Evolutionary conservation across 2,888 invertebrate species (phyloP), one percentile per base, ranked within the genome.

Genomic region (Lasioglossum figueresi): DNA sequence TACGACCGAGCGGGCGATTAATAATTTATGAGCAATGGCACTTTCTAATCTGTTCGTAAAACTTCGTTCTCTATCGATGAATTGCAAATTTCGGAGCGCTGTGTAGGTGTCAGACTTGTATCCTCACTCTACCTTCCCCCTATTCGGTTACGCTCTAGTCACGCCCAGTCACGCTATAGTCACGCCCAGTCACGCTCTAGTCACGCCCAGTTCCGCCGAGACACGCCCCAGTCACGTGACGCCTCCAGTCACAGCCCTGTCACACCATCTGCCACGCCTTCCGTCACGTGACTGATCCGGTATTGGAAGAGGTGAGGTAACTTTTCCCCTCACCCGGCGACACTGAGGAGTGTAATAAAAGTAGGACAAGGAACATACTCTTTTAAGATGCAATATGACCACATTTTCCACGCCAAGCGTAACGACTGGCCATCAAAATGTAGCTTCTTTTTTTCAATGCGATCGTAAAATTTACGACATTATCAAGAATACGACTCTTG

Each of bases 401-500:
- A n/a, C 40, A n/a, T 40, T 70, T n/a, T 40, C 40, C 40, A 0
- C 14, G 40, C 4, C 48, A 5, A 27, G n/a, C 14, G 2, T 70
- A 40, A 70, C 40, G 23, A 12, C n/a, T 12, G 1, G n/a, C 40
- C n/a, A 40, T 70, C 70, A 40, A 70, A 70, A n/a, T 40, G 40
- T 14, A 12, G 40, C n/a, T 40, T 70, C 40, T 40, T 40, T 70
- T 66, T 37, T 70, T 70, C n/a, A 70, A 70, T 14, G 70, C 0
- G 40, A 40, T 70, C 70, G 12, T 70, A 70, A 70, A 40, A 37
- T 70, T n/a, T 70, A 70, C 70, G 70, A 40, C n/a, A 40, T 40
- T n/a, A 5, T 40, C 14, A n/a, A 40, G 37, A 23, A n/a, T 68
- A 70, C 40, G 40, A 40, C 14, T 37, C 70, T n/a, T n/a, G 40